Evolutionary conservation across 1,140 invertebrate species (phyloP), one percentile per base, ranked within the genome.

Genomic region (Apolygus lucorum): DNA sequence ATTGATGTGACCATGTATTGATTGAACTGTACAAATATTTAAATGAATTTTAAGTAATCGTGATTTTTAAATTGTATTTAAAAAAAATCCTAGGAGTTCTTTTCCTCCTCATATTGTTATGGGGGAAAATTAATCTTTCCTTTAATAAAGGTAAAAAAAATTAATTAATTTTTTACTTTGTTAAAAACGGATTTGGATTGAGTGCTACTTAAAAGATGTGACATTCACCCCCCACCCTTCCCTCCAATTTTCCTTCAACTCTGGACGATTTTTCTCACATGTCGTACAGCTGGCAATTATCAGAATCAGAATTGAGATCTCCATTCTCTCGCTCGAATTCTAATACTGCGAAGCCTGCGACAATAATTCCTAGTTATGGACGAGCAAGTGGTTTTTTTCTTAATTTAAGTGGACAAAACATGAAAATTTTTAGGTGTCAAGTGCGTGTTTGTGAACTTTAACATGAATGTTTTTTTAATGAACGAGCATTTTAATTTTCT

Each of bases 21-120:
- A 70, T 63, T 62, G 68, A 69, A 69, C 69, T 70, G 69, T 70
- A 70, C 69, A 70, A 70, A 70, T 63, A 70, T 70, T 71, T 68
- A 71, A 71, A 68, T 68, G 28, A 63, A 68, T 63, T 68, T 63
- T 34, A 62, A 62, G 11, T 28, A 27, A 59, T 59, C 54, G 54
- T 59, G 54, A 59, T 59, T 59, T 59, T 59, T 59, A 59, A 59
- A 59, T 59, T 59, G 54, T 59, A 24, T 59, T 17, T 24, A 17
- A 59, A 17, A 17, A 11, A 59, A 59, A 59, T 14, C n/a, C n/a
- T n/a, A n/a, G n/a, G 34, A 42, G 17, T 59, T 59, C 8, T 59
- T 22, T 59, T 14, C 22, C 54, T 24, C 54, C 54, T 11, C 34
- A 49, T 49, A 17, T 49, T 49, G 34, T 49, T 49, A 11, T 49